Conservation (phyloP, 2,888 invertebrate genomes). For the Heliconius charithonia region DNA sequence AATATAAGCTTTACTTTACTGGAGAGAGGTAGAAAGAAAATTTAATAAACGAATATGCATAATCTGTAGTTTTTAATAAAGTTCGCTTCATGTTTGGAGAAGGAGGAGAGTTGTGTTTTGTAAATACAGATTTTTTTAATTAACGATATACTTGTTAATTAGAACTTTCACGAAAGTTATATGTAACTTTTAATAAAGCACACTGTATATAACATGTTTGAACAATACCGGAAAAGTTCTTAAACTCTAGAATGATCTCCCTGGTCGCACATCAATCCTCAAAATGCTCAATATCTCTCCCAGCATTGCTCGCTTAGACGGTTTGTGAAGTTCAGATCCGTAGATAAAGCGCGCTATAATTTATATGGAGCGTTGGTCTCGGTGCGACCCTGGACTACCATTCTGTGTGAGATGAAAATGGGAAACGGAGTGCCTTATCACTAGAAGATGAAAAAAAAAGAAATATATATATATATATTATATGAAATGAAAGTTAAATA, state of each 20-base stretch:
- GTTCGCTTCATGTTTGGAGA: not conserved
- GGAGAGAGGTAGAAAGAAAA: not conserved
- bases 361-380: conserved; percentile 48
- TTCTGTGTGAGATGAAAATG: conserved; percentile 44
- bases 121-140: conserved; percentile 11
- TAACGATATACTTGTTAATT: not conserved
- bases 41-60: not conserved
- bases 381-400: conserved; percentile 47
- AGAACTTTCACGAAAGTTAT: not conserved
- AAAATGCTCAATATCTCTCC: conserved; percentile 54
- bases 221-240: conserved; percentile 16
- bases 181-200: not conserved
- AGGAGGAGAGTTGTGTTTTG: not conserved
- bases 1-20: not conserved
- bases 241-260: conserved; percentile 47
- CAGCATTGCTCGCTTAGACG: conserved; percentile 43
- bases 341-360: conserved; percentile 46
- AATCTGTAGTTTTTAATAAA: conserved; percentile 2
- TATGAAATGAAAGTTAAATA: no score
- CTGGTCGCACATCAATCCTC: conserved; percentile 53
- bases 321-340: conserved; percentile 46
- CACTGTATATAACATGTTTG: conserved; percentile 4
- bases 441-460: no score
- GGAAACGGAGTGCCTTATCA: no score
- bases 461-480: no score